Base-by-base conservation (phyloP, 53 echinoderm and acorn worm genomes). In the Echinarachnius parma region DNA sequence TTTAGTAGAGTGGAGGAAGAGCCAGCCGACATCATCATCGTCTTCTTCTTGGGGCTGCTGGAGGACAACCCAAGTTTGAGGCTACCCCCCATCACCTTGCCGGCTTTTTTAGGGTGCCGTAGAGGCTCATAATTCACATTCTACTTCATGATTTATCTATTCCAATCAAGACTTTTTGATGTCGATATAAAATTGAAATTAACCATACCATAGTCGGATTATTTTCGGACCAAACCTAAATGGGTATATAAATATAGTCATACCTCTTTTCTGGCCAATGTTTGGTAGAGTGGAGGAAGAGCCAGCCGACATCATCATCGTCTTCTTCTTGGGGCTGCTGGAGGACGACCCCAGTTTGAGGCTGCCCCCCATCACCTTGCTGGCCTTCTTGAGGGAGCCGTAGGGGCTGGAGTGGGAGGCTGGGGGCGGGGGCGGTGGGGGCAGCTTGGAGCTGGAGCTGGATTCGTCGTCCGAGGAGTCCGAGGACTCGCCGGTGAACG, bases 401-500 rank as follows among this genome's bases (percentile, higher is more conserved):
- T 56, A 57, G 27, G 55, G 55, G 44, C 57, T 56, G 44, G 55
- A 56, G 44, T 72, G 55, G 28, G 74, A 72, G 37, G 74, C 74
- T 2, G 74, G 74, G 9, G 52, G 52, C 4, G 52, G 52, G 53
- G 46, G 64, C n/a, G n/a, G n/a, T n/a, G n/a, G n/a, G 25, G 78
- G 78, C 10, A 78, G 65, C 60, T 50, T 60, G 15, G 82, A 76
- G 60, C 35, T 33, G 25, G 74, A 56, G 20, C 48, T 11, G 48
- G 89, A 85, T 33, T 93, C 93, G 35, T 93, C 93, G 21, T 93
- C 93, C 0, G 93, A 93, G 2, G 89, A 89, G 59, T 89, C 89
- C 0, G 93, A 89, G 45, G 89, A 89, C 31, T 89, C 89, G 9
- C 89, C 93, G 7, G 86, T 89, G 86, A 93, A 93, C 2, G 93